These are phyloP conservation scores for Hedya salicella DNA, from an alignment of 2,888 invertebrate genomes.

Conservation along the genomic window DNA sequence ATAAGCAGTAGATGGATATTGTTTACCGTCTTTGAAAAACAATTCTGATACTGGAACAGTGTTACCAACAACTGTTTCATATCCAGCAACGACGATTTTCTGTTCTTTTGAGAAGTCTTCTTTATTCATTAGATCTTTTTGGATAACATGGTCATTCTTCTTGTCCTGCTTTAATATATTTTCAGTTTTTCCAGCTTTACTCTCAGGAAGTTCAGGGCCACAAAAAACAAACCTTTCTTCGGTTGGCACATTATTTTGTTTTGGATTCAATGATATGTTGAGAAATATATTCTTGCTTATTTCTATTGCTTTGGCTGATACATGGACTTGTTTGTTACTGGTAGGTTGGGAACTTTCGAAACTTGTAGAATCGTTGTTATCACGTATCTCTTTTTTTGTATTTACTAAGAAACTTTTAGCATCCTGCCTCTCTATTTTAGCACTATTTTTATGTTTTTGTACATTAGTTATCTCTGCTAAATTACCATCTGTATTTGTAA, in stretches of 20 bases:
- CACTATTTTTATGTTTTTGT: background rate
- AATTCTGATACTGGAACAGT: background rate
- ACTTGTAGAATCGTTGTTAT: conserved; percentile 4
- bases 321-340: conserved; percentile 54
- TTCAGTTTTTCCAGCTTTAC: too few relatives aligned
- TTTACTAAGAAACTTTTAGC: background rate
- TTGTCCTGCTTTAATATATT: too few relatives aligned
- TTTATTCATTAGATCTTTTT: too few relatives aligned
- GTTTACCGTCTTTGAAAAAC: background rate
- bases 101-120: background rate
- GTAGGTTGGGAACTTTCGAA: conserved; percentile 56
- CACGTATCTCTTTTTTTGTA: background rate
- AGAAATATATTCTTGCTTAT: conserved; percentile 50
- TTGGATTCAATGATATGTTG: too few relatives aligned
- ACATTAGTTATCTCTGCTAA: background rate
- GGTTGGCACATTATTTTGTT: too few relatives aligned
- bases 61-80: background rate
- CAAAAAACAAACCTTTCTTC: too few relatives aligned
- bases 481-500: conserved; percentile 9
- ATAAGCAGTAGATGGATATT: background rate
- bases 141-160: too few relatives aligned
- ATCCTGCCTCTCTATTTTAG: background rate
- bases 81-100: background rate
- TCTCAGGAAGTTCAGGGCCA: too few relatives aligned
- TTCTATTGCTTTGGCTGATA: conserved; percentile 57